Base-by-base conservation (phyloP, 2,888 invertebrate genomes). In the Atethmia centrago region DNA sequence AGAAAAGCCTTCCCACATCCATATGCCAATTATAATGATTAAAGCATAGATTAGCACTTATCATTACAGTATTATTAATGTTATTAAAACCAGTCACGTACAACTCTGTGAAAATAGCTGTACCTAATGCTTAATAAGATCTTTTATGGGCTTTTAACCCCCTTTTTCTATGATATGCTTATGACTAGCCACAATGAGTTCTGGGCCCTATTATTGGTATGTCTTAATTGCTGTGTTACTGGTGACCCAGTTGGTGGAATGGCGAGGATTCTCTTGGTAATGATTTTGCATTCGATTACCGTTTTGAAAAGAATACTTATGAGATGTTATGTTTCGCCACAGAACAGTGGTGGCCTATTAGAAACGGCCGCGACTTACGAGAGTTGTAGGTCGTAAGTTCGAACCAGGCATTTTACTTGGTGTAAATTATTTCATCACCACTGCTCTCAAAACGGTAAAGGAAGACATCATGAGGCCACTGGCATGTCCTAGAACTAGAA, bases 21-120 rank as follows among this genome's bases (percentile, higher is more conserved):
- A 2, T 12, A 71, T 61, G 28, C 31, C 31, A 28, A 53, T 49
- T 9, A 61, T 21, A 53, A 31, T 71, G 9, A 67, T 59, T 25
- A 55, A 72, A 40, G 47, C 51, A 12, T 63, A 36, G 19, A 73
- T 59, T 66, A 64, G 47, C 47, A 53, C 21, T 56, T 51, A 55
- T 51, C 19, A 63, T 36, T 45, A 58, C 8, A 42, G 0, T 49
- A 49, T 36, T n/a, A 71, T n/a, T 12, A 42, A 55, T 31, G 10
- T 51, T 19, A 79, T 79, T 78, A 59, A 74, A 28, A 12, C 62
- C 5, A 58, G 79, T 56, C 79, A 79, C 74, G 79, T 79, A 51
- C 45, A 14, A 14, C 28, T 36, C n/a, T 40, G 7, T 42, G 47
- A 49, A 74, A 40, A 53, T 56, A 31, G 47, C 47, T 31, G 31